Conservation (phyloP, 1,140 invertebrate genomes). For the Leptinotarsa lineolata region DNA sequence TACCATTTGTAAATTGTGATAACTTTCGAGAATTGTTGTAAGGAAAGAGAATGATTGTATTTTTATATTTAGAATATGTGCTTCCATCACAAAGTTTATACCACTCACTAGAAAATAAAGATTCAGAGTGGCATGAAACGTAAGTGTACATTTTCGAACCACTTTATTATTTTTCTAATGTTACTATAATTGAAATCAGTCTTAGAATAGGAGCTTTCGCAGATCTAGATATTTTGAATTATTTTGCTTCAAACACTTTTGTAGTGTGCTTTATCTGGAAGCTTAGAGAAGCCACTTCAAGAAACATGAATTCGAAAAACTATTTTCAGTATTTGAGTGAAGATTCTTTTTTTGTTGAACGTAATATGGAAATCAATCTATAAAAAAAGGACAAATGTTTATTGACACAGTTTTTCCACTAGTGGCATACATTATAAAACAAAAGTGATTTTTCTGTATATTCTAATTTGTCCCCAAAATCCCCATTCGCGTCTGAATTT, state of each 20-base stretch:
- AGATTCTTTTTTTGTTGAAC: no score
- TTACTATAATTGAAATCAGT: neutral
- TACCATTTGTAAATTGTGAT: slow-evolving; percentile 13
- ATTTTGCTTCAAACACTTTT: slow-evolving; percentile 1
- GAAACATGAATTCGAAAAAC: no score
- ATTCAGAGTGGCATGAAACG: no score
- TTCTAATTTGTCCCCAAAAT: no score
- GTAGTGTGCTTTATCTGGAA: neutral
- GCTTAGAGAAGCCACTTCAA: neutral
- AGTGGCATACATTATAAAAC: no score
- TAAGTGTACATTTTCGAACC: neutral
- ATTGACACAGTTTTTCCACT: no score
- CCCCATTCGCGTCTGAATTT: no score
- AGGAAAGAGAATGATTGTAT: neutral
- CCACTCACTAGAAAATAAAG: neutral
- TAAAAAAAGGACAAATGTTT: no score
- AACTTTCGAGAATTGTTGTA: neutral
- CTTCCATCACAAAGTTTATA: slow-evolving; percentile 3
- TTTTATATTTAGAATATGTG: slow-evolving; percentile 1
- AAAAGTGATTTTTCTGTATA: no score
- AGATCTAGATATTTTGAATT: neutral
- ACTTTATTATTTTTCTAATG: neutral
- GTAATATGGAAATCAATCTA: no score
- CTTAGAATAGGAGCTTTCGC: neutral
- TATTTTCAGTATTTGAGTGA: no score